Conservation (phyloP, 2,888 invertebrate species). For the Cerastis rubricosa region DNA sequence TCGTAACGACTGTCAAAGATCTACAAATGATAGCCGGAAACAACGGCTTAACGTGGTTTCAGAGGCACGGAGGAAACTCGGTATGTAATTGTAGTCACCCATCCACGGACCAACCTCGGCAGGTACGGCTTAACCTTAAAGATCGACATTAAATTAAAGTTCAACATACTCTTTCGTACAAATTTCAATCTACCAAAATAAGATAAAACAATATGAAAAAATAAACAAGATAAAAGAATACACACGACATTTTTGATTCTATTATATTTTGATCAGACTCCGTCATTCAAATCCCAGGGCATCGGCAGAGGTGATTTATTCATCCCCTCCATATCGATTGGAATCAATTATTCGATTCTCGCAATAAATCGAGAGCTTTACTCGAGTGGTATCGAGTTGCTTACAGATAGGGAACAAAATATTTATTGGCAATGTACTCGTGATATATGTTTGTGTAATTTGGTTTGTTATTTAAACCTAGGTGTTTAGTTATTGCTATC, state of each 20-base stretch:
- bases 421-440: conserved; percentile 55
- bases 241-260: conserved; percentile 55
- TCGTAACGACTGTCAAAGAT: no score
- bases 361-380: conserved; percentile 67
- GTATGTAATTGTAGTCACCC: no score
- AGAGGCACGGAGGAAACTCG: no score
- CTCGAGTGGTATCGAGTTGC: conserved; percentile 55
- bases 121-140: no score
- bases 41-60: no score
- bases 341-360: conserved; percentile 67
- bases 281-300: conserved; percentile 55
- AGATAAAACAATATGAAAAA: background rate
- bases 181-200: background rate
- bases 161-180: background rate
- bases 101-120: no score
- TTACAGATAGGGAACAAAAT: conserved; percentile 57
- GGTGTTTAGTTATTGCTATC: background rate
- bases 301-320: conserved; percentile 58
- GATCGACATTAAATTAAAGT: background rate
- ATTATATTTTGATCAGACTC: conserved; percentile 62
- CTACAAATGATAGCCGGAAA: no score
- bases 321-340: conserved; percentile 57
- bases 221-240: conserved; percentile 20
- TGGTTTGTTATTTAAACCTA: conserved; percentile 1
- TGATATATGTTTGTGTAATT: conserved; percentile 41